Percentiles rank a stretch among this genome's conserved stretches.
phyloP scores from a whole-genome alignment of 1,140 invertebrate genomes.

The Bombus pyrosoma region DNA sequence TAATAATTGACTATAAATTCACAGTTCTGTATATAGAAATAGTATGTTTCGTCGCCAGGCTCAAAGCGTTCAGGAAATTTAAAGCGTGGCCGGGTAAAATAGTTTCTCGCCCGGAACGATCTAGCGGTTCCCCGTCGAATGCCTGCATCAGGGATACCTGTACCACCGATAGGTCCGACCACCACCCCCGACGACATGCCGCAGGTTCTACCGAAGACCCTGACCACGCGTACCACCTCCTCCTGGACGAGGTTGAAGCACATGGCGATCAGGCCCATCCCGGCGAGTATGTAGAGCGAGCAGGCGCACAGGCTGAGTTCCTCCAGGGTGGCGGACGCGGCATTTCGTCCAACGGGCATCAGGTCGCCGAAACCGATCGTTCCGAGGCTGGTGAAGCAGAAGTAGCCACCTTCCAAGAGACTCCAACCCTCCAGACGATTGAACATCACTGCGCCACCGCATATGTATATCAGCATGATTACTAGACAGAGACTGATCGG shows the following conservation, averaged over 20 bases:
- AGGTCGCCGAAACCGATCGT: conserved; percentile 96
- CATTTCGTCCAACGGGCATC: conserved; percentile 87
- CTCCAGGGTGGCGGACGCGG: conserved; percentile 87
- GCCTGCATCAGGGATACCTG: conserved; percentile 75
- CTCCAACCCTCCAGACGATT: conserved; percentile 95
- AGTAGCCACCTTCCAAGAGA: conserved; percentile 94
- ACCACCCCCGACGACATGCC: conserved; percentile 77
- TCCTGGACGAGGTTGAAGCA: conserved; percentile 98
- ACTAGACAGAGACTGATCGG: conserved; percentile 95
- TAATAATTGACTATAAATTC: neutral
- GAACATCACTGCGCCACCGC: conserved; percentile 95
- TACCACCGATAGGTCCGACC: conserved; percentile 78
- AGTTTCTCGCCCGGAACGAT: conserved; percentile 31
- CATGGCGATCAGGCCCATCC: conserved; percentile 97
- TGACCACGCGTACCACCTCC: conserved; percentile 89
- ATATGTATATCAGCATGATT: conserved; percentile 95
- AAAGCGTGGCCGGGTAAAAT: conserved; percentile 8
- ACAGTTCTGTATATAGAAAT: neutral
- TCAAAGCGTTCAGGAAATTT: conserved; percentile 1
- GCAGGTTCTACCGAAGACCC: conserved; percentile 83
- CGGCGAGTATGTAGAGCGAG: conserved; percentile 95
- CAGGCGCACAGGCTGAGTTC: conserved; percentile 91
- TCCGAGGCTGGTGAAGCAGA: conserved; percentile 95
- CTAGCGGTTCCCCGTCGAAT: conserved; percentile 62
- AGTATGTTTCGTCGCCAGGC: neutral